Percentiles rank a stretch among this genome's conserved stretches.
These are phyloP conservation scores for Rhinoraja longicauda DNA, from an alignment of 2,797 vertebrate genomes.

Conservation along the genomic window DNA sequence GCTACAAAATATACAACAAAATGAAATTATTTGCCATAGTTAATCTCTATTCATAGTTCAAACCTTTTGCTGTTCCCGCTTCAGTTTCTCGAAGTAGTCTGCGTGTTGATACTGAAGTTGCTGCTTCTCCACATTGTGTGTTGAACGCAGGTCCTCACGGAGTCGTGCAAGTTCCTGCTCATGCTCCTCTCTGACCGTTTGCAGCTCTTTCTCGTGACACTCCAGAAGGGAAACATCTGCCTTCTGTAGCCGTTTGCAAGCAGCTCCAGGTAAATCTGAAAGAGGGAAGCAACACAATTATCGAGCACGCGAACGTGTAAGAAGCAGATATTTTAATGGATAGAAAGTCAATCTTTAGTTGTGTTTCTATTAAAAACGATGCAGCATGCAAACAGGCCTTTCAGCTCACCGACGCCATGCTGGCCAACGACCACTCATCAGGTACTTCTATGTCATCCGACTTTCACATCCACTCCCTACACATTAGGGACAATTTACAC, in stretches of 20 bases:
- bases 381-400: too few species aligned
- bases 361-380: too few species aligned
- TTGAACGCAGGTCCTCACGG: not conserved
- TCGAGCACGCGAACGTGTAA: too few species aligned
- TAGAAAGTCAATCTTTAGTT: not conserved
- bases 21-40: not conserved
- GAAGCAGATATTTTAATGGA: not conserved
- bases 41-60: not conserved
- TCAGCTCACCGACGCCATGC: too few species aligned
- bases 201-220: constrained; percentile 51
- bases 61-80: constrained; percentile 44
- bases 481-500: too few species aligned
- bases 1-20: not conserved
- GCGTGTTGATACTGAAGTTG: not conserved
- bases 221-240: constrained; percentile 47
- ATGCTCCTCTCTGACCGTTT: constrained; percentile 54
- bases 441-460: too few species aligned
- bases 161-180: constrained; percentile 49
- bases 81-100: constrained; percentile 44
- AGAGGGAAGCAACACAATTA: not conserved
- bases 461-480: too few species aligned
- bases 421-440: too few species aligned
- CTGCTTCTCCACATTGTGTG: not conserved
- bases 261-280: not conserved
- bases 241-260: not conserved